These are phyloP conservation scores for Nycticorax nycticorax DNA, from an alignment of 2,113 vertebrate genomes.

Conservation along the genomic window DNA sequence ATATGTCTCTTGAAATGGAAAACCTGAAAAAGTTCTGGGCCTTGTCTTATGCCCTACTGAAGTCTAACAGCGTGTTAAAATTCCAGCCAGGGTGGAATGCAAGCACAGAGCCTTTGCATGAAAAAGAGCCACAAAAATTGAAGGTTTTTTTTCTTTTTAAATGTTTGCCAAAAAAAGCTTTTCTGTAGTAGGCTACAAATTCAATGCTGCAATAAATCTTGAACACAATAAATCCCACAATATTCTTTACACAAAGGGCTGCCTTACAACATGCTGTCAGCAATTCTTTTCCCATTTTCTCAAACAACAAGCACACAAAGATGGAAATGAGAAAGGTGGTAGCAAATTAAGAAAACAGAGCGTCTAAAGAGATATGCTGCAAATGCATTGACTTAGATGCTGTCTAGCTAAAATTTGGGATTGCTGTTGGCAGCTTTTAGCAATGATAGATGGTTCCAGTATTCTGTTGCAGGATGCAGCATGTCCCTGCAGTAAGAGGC, in stretches of 20 bases:
- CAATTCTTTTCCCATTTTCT: neutral
- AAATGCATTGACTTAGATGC: neutral
- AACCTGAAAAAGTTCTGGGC: neutral
- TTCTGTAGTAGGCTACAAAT: neutral
- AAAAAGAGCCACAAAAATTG: neutral
- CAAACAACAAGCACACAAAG: neutral
- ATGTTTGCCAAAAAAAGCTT: neutral
- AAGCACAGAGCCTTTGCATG: neutral
- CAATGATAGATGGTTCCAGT: neutral
- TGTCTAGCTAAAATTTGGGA: neutral
- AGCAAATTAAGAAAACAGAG: neutral
- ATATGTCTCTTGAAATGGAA: neutral
- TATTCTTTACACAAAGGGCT: neutral
- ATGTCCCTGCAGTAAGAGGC: neutral
- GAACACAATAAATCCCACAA: neutral
- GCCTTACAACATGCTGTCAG: neutral
- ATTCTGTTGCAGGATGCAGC: neutral
- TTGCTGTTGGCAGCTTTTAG: neutral
- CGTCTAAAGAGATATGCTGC: neutral
- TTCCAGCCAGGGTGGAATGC: neutral
- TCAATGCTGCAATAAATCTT: neutral
- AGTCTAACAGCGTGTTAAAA: neutral
- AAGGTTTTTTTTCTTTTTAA: neutral
- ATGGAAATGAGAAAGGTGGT: neutral
- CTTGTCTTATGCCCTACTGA: neutral